Base-by-base conservation (phyloP, 2,113 vertebrate genomes). In the Pardalotus punctatus region DNA sequence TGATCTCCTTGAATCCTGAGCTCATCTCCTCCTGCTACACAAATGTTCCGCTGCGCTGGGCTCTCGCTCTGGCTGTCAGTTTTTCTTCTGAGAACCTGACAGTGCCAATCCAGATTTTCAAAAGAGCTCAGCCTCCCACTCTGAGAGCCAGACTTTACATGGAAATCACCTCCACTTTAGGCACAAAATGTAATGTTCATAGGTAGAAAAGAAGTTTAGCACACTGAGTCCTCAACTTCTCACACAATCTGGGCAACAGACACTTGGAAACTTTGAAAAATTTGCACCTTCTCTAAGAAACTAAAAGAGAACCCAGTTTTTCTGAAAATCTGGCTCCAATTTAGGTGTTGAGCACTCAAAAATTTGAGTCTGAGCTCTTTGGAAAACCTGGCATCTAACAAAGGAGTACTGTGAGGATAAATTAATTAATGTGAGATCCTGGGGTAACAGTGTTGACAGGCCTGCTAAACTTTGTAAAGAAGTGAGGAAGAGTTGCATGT, bases 111-210 rank as follows among this genome's bases (percentile, higher is more conserved):
- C 58, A 81, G 79, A 15, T 70, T 83, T 56, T 90, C 50, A 47
- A 58, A 79, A 56, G 86, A 83, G 27, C 64, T 94, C 85, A 91
- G 38, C 81, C 82, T 86, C 85, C 92, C 79, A 90, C 81, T 70
- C 81, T 96, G 81, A 88, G 87, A 93, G 87, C 12, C 78, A 94
- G 81, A 66, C 67, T 90, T 95, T 20, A 43, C 79, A 36, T 36
- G 85, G 92, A 92, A 90, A 77, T 90, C 81, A 81, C 62, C 58
- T 86, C 79, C 6, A 4, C 31, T 83, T 73, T 18, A 86, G 74
- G 51, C 42, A 90, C n/a, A 56, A 43, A 88, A 66, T 70, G 60
- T 60, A 65, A 27, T 19, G 27, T 45, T 84, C 50, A 14, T 3
- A 54, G 38, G 60, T n/a, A 56, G 81, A 35, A 50, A 62, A 83